A percentile compares a stretch with the other conserved stretches of the same genome.
These are phyloP conservation scores for Sebastes umbrosus DNA, from an alignment of 2,797 vertebrate species.

Conservation along the genomic window DNA sequence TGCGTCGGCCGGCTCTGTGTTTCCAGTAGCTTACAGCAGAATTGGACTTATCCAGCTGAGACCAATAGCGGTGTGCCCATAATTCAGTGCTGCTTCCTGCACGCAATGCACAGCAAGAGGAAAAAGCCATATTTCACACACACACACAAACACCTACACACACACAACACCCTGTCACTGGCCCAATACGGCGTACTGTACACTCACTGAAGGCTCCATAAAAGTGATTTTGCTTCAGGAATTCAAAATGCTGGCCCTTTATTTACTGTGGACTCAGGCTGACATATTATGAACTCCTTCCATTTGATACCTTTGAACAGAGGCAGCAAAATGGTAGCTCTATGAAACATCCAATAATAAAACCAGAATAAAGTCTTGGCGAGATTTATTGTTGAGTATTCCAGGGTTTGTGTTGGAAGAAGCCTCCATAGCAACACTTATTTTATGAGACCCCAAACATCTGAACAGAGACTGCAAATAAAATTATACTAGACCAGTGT, in stretches of 20 bases:
- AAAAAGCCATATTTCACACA: slow-evolving; percentile 21
- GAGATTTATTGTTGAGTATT: not conserved
- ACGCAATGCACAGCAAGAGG: slow-evolving; percentile 1
- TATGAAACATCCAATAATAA: slow-evolving; percentile 20
- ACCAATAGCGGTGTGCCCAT: slow-evolving; percentile 41
- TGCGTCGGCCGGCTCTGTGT: slow-evolving; percentile 22
- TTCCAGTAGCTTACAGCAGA: slow-evolving; percentile 43
- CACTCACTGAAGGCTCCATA: slow-evolving; percentile 15
- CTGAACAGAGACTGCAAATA: not conserved
- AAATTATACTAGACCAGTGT: too few species aligned
- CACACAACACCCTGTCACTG: slow-evolving; percentile 12
- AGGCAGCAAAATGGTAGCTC: not conserved
- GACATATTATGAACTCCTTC: not conserved
- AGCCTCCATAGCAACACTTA: not conserved
- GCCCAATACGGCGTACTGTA: slow-evolving; percentile 4
- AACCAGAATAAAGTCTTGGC: not conserved
- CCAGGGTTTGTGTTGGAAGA: not conserved
- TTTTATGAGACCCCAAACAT: not conserved
- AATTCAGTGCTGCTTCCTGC: slow-evolving; percentile 39
- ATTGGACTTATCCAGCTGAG: slow-evolving; percentile 56
- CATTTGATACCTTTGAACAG: not conserved
- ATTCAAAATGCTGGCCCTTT: slow-evolving; percentile 4
- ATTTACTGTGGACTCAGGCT: slow-evolving; percentile 9
- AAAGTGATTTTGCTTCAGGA: slow-evolving; percentile 19
- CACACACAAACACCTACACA: slow-evolving; percentile 15